These are phyloP conservation scores for Diabrotica balteata DNA, from an alignment of 2,888 invertebrate species.

Conservation along the genomic window DNA sequence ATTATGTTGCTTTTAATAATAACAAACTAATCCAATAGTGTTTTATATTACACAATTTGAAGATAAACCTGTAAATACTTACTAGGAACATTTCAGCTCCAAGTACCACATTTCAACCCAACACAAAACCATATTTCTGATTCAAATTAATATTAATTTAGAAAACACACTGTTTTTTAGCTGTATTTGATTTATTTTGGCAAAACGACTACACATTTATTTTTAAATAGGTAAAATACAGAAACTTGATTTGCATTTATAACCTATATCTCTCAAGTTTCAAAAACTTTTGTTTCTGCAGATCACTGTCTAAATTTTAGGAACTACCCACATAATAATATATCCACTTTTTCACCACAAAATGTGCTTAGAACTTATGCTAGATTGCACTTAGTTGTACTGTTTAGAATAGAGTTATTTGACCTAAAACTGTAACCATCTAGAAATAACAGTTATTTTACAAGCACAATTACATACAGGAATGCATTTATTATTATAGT, in stretches of 20 bases:
- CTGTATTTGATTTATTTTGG: not conserved
- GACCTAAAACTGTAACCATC: constrained; percentile 61
- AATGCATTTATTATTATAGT: constrained; percentile 47
- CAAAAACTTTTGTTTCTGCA: constrained; percentile 7
- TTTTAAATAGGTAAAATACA: not conserved
- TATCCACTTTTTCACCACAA: constrained; percentile 31
- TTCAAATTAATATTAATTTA: not conserved
- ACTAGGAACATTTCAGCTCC: no score
- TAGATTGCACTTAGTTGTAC: constrained; percentile 38
- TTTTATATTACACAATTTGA: no score
- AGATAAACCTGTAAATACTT: no score
- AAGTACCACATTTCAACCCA: no score
- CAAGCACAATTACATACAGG: constrained; percentile 51
- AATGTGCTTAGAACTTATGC: constrained; percentile 24
- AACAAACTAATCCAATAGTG: no score
- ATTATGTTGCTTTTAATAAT: no score
- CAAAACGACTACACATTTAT: not conserved
- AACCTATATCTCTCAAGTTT: not conserved
- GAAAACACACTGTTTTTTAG: not conserved
- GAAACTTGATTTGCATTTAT: no score
- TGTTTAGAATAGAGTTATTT: constrained; percentile 57
- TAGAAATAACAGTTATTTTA: constrained; percentile 60
- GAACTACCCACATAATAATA: constrained; percentile 25
- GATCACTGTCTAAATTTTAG: constrained; percentile 7
- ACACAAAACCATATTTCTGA: no score